A percentile compares a stretch with the other conserved stretches of the same genome.
Conservation (phyloP, 2,113 vertebrate species). For the Panurus biarmicus region DNA sequence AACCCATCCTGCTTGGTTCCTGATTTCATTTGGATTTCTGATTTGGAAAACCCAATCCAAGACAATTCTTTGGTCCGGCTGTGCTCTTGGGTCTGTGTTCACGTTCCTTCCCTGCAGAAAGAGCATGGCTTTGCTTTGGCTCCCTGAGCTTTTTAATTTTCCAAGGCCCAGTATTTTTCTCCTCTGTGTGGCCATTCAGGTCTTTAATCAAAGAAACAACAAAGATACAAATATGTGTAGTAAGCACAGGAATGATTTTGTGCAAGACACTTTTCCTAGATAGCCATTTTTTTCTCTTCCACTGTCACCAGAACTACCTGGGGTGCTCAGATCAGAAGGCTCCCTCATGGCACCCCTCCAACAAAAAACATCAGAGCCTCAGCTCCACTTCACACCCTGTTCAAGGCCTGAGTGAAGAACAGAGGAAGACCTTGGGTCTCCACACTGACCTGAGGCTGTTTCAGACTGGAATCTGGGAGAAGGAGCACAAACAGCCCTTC, state of each 20-base stretch:
- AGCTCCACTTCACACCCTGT: neutral
- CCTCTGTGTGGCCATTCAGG: neutral
- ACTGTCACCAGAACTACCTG: neutral
- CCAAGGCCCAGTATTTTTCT: neutral
- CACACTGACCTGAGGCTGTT: neutral
- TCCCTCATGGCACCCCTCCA: neutral
- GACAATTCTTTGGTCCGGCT: neutral
- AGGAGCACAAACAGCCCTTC: neutral
- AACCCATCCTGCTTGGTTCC: neutral
- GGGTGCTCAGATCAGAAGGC: neutral
- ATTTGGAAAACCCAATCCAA: neutral
- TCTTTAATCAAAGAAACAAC: neutral
- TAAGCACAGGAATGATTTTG: neutral
- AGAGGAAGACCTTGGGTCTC: neutral
- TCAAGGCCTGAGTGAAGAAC: neutral
- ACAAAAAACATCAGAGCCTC: neutral
- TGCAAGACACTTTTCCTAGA: neutral
- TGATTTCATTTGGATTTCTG: neutral
- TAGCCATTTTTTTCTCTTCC: neutral
- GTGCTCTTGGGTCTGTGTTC: neutral
- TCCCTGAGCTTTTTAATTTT: neutral
- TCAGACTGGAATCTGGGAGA: neutral
- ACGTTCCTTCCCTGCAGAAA: neutral
- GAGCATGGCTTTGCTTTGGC: neutral
- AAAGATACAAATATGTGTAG: rapidly evolving